These are phyloP conservation scores for Hestina assimilis DNA, from an alignment of 1,140 invertebrate genomes.

Conservation along the genomic window DNA sequence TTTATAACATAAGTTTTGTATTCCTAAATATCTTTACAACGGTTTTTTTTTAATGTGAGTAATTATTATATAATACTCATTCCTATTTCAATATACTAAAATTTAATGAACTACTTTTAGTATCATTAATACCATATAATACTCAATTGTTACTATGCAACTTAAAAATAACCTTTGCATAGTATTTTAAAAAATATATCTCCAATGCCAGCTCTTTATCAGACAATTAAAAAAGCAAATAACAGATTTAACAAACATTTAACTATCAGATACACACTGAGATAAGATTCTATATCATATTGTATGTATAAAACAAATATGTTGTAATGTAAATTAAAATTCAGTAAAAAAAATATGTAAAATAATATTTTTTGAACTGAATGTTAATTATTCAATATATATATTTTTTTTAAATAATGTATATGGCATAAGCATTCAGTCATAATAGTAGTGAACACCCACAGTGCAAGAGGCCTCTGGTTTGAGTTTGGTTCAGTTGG, in stretches of 20 bases:
- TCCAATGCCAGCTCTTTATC: conserved; percentile 2
- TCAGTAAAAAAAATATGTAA: too few species aligned
- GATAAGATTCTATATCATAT: conserved; percentile 2
- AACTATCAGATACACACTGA: conserved; percentile 9
- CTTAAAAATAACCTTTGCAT: background rate
- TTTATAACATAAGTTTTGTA: too few species aligned
- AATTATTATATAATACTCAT: too few species aligned
- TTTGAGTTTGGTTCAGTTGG: too few species aligned
- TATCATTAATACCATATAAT: background rate
- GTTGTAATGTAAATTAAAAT: background rate
- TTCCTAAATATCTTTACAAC: too few species aligned
- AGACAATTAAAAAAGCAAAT: background rate
- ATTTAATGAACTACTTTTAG: background rate
- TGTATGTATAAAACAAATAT: background rate
- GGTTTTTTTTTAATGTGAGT: background rate
- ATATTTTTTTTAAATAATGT: too few species aligned
- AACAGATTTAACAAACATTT: conserved; percentile 16
- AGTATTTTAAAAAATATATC: background rate
- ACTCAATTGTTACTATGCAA: background rate
- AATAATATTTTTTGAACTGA: too few species aligned
- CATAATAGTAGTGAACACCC: too few species aligned
- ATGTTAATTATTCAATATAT: too few species aligned
- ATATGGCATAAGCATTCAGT: too few species aligned
- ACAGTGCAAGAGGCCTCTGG: too few species aligned
- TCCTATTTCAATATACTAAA: background rate